Evolutionary conservation across 1,140 invertebrate species (phyloP), one percentile per base, ranked within the genome.

Genomic region (Bilobella aurantiaca): DNA sequence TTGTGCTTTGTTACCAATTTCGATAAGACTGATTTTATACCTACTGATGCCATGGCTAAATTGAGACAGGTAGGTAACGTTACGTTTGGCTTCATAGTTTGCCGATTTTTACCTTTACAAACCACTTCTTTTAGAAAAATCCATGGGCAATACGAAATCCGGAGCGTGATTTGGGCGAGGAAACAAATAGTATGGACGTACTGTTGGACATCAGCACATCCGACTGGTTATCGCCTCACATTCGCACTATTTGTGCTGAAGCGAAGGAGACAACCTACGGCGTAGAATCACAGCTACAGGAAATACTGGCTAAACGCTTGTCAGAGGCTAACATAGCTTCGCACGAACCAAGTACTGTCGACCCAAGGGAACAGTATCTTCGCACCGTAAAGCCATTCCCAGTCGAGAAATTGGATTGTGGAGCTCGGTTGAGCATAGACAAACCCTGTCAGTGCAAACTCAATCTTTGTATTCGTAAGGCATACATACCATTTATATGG

Each of bases 21-120:
- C 74, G 86, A 86, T 63, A 91, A 91, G 78, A 87, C 91, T 73
- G 73, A 75, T 53, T 96, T 96, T 75, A 96, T 96, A 75, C 91
- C 92, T 0, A 88, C 92, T 18, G 93, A 96, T 79, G 93, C 93
- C 21, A 96, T 97, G 90, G 88, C 91, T n/a, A 96, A 96, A 79
- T 78, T 96, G n/a, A 81, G 93, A 78, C 93, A 96, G 81, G 91
- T 88, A 74, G 68, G 63, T 53, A 53, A 18, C 18, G 34, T 12
- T 12, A 42, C 34, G n/a, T n/a, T n/a, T 42, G 34, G 34, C 8
- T 18, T 42, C 34, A 42, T 42, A 12, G 18, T 12, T 42, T n/a
- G n/a, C 34, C 34, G 8, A 34, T 46, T 60, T 64, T 65, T 61
- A 27, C 28, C 23, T 46, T 57, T 76, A 70, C 67, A 29, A 64